Conservation (phyloP, 2,888 invertebrate genomes). For the Pollenia griseotomentosa region DNA sequence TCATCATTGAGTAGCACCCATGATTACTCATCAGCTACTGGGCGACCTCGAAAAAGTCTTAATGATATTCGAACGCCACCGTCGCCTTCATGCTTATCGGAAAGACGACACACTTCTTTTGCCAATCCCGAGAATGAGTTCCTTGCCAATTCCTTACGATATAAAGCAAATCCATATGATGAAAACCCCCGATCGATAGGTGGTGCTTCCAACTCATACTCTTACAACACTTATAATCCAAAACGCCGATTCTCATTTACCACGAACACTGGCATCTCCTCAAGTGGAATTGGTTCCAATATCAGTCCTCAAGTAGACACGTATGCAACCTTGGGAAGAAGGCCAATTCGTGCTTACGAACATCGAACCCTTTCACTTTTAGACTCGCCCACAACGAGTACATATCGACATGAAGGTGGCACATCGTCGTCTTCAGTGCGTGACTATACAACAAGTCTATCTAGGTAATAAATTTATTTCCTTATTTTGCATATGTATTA, state of each 20-base stretch:
- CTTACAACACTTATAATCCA: constrained; percentile 83
- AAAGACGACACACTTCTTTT: constrained; percentile 77
- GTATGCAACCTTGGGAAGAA: constrained; percentile 83
- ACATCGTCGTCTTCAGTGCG: constrained; percentile 76
- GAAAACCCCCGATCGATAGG: constrained; percentile 67
- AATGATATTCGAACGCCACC: constrained; percentile 80
- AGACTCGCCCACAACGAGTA: constrained; percentile 79
- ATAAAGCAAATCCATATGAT: constrained; percentile 78
- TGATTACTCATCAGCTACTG: constrained; percentile 77
- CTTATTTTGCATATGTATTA: too few relatives aligned
- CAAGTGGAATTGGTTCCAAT: constrained; percentile 76
- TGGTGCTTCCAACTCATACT: constrained; percentile 76
- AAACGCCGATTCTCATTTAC: constrained; percentile 83
- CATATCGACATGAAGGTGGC: constrained; percentile 80
- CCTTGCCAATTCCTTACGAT: constrained; percentile 76
- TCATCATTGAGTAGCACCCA: constrained; percentile 74
- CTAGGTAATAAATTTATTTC: constrained; percentile 77
- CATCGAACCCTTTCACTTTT: constrained; percentile 83
- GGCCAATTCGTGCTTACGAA: constrained; percentile 82
- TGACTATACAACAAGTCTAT: constrained; percentile 80
- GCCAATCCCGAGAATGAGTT: constrained; percentile 78
- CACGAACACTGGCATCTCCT: constrained; percentile 76
- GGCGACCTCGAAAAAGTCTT: constrained; percentile 81
- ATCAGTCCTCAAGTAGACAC: constrained; percentile 78
- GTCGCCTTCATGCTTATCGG: constrained; percentile 81